Base-by-base conservation (phyloP, 2,888 invertebrate genomes). In the Pemphredon lugubris region DNA sequence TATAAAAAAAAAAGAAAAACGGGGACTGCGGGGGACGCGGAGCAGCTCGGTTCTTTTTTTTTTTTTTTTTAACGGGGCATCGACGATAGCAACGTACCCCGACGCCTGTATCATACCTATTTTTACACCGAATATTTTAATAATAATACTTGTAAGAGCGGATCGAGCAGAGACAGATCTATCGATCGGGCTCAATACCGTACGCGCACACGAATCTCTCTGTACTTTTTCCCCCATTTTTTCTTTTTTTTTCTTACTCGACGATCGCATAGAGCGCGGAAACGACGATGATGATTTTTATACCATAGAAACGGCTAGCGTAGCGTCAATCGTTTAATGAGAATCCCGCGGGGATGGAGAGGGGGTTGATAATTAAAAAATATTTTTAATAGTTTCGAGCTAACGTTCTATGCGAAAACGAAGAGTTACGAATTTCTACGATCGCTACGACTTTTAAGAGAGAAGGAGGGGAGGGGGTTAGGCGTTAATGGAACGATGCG, bases 121-220 rank as follows among this genome's bases (percentile, higher is more conserved):
- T 89, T 89, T 88, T 88, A 88, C 89, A 89, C 85, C 83, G 83
- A 87, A 84, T 84, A 86, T 85, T 87, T 88, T 86, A 86, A 82
- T 83, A 84, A 79, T 45, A 47, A 51, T 72, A 71, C 57, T 79
- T 79, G 72, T 79, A 74, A 66, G 63, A 34, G 68, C 57, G 39
- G 65, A 26, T 18, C 45, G 45, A 32, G 37, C 55, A 16, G 58
- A 21, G 50, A 60, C 47, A 47, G 57, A 50, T 44, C 51, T n/a
- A 47, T 64, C 44, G 63, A 64, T 69, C 44, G 66, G 53, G 59
- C 69, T 40, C 44, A 55, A 70, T 14, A 68, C 57, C 70, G 70
- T 73, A 63, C 70, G 77, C 72, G 74, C 78, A 77, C 76, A 80
- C 55, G 54, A 64, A 75, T 75, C 71, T 53, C 71, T 53, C 75